Evolutionary conservation across 2,797 vertebrate species (phyloP).

Genomic region (Tympanoctomys barrerae): DNA sequence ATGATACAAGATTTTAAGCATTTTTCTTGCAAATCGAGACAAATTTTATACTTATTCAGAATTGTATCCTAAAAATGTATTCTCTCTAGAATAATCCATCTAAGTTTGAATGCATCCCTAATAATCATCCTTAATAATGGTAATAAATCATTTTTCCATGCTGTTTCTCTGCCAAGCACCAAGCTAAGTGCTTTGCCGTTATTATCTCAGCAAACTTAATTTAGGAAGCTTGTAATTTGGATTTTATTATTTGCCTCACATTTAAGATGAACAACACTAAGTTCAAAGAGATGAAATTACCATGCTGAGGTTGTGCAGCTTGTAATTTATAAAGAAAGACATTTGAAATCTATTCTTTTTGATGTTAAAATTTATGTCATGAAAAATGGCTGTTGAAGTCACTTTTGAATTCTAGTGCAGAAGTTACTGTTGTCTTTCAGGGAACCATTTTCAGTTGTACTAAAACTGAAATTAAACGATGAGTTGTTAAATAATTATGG

Average conservation of each 20-base stretch:
- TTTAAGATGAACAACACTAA: slow-evolving; percentile 15
- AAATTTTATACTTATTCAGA: background rate
- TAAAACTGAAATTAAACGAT: background rate
- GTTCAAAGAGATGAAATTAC: background rate
- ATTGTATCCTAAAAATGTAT: slow-evolving; percentile 13
- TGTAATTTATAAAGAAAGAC: background rate
- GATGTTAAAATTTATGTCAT: background rate
- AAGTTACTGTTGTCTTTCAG: background rate
- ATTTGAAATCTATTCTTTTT: background rate
- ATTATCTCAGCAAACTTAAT: slow-evolving; percentile 33
- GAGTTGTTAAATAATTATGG: background rate
- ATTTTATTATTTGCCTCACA: background rate
- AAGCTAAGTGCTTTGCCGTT: background rate
- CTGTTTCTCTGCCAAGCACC: background rate
- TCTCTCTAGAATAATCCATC: slow-evolving; percentile 26
- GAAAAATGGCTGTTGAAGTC: background rate
- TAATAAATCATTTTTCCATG: slow-evolving; percentile 38
- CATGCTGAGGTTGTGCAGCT: background rate
- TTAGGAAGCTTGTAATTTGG: background rate
- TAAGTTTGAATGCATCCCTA: slow-evolving; percentile 15
- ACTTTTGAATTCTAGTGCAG: background rate
- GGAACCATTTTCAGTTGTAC: background rate
- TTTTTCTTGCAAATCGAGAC: background rate
- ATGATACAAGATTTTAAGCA: background rate
- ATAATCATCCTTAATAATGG: slow-evolving; percentile 25